Evolutionary conservation across 2,888 invertebrate species (phyloP), one percentile per base, ranked within the genome.

Genomic region (Sisyra terminalis): DNA sequence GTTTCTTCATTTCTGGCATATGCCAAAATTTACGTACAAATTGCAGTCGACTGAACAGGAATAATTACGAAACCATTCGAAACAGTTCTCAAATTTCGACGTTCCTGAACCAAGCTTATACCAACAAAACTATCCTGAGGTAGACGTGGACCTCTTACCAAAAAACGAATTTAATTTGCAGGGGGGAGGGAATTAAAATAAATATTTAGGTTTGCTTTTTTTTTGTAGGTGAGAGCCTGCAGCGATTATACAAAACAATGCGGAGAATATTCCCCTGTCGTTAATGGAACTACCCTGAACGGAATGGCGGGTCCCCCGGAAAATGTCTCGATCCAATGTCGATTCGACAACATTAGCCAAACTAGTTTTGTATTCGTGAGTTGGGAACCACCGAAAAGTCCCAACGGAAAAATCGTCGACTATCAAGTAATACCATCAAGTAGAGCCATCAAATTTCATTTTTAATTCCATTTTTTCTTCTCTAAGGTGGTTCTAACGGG

Each of bases 261-360:
- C 56, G 85, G 87, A 1, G 69, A 75, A 9, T 83, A 81, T 78
- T 88, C 88, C 0, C 67, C 71, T 29, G 67, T 73, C 50, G 80
- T 84, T 48, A 78, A 80, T 55, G 88, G 84, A 0, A 81, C 81
- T 0, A 89, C 89, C 1, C 69, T 85, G 64, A 88, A 88, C 57
- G 89, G 88, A 2, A 75, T 73, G 10, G 76, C 87, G 1, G 78
- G 80, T 35, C 73, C 78, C 44, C 87, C 87, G 1, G 69, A 70
- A 47, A 73, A 81, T 55, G 69, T 85, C 0, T 60, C 64, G 5
- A 69, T 81, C 1, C 61, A 66, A n/a, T 88, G 88, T 55, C 65
- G 65, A 49, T 73, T 71, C 52, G 73, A 75, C 53, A 71, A 72
- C 50, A 64, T 70, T 42, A 71, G 67, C 48, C 67, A 66, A 36